Conservation (phyloP, 1,140 invertebrate genomes). For the Sitobion miscanthi region DNA sequence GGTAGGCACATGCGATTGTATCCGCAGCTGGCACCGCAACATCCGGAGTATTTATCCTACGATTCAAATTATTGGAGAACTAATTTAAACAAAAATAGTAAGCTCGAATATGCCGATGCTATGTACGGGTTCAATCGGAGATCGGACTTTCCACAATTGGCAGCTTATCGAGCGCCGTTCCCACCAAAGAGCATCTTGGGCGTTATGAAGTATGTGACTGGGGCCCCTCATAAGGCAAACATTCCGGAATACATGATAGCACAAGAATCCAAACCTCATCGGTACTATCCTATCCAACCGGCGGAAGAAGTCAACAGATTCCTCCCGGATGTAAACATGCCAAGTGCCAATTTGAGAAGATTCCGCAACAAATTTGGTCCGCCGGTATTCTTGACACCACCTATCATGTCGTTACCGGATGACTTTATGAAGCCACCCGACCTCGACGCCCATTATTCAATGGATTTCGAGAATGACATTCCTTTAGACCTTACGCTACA, state of each 20-base stretch:
- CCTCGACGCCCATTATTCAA: neutral
- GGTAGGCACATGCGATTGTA: constrained; percentile 25
- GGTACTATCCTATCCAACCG: neutral
- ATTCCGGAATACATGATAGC: constrained; percentile 13
- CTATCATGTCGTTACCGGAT: neutral
- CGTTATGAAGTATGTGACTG: constrained; percentile 52
- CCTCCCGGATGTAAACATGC: neutral
- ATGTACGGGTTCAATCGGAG: constrained; percentile 33
- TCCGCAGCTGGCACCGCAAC: neutral
- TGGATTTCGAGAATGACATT: neutral
- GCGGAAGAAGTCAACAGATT: constrained; percentile 20
- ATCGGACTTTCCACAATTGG: constrained; percentile 41
- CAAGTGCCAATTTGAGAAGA: neutral
- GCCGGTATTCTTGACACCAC: constrained; percentile 15
- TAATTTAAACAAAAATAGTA: neutral
- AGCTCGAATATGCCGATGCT: neutral
- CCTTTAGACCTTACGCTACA: neutral
- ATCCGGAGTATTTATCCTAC: neutral
- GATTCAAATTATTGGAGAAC: neutral
- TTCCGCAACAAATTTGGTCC: constrained; percentile 45
- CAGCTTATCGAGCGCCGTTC: constrained; percentile 31
- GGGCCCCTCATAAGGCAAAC: neutral
- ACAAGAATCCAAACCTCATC: neutral
- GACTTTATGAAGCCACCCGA: constrained; percentile 47
- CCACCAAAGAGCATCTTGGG: constrained; percentile 12